phyloP scores from a whole-genome alignment of 2,888 invertebrate genomes.

The Margaritifera margaritifera region DNA sequence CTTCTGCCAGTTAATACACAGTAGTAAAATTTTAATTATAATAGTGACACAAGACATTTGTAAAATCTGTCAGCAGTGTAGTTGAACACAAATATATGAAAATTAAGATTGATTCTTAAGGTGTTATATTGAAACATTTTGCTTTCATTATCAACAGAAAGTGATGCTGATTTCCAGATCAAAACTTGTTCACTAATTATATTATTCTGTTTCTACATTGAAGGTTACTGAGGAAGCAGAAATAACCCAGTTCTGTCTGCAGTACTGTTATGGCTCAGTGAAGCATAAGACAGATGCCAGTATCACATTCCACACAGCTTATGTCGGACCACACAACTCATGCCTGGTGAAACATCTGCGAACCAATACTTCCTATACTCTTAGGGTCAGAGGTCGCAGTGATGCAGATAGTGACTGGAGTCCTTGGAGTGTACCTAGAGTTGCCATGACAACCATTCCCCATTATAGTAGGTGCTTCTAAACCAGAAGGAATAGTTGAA shows the following conservation, averaged over 20 bases:
- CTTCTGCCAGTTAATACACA: too few relatives aligned
- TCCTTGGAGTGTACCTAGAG: slow-evolving; percentile 76
- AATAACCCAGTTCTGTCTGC: slow-evolving; percentile 62
- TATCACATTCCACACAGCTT: slow-evolving; percentile 73
- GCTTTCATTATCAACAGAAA: too few relatives aligned
- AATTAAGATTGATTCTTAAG: too few relatives aligned
- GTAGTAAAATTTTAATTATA: too few relatives aligned
- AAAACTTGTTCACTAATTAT: too few relatives aligned
- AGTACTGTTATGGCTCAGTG: slow-evolving; percentile 58
- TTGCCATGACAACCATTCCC: slow-evolving; percentile 74
- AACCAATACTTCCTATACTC: slow-evolving; percentile 75
- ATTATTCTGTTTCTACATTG: slow-evolving; percentile 9
- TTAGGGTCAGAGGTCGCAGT: slow-evolving; percentile 75
- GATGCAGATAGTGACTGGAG: slow-evolving; percentile 73
- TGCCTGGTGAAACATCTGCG: slow-evolving; percentile 75
- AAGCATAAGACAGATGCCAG: slow-evolving; percentile 52
- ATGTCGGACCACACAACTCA: slow-evolving; percentile 74
- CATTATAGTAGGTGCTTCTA: slow-evolving; percentile 73
- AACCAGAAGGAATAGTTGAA: neutral
- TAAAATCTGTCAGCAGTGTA: too few relatives aligned
- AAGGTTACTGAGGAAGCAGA: slow-evolving; percentile 60
- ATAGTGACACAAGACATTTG: too few relatives aligned
- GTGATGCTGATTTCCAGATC: too few relatives aligned
- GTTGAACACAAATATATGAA: too few relatives aligned
- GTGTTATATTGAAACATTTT: too few relatives aligned